phyloP scores from a whole-genome alignment of 2,113 vertebrate genomes.

The Petromus typicus region DNA sequence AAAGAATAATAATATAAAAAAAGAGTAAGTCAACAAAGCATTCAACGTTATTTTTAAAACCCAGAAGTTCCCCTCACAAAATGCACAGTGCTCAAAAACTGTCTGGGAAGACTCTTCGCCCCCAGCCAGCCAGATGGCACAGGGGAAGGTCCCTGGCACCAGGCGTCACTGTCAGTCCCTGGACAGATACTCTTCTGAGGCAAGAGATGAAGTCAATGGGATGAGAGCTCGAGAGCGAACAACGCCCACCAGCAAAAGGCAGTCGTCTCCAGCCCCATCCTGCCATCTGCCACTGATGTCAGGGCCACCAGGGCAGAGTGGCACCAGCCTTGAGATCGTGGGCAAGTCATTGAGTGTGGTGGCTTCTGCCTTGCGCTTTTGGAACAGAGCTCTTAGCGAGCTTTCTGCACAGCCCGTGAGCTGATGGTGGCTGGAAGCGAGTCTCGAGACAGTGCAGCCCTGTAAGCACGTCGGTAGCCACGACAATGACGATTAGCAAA shows the following conservation, averaged over 20 bases:
- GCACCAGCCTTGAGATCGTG: slow-evolving; percentile 41
- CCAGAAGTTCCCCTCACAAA: slow-evolving; percentile 21
- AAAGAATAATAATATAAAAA: slow-evolving; percentile 11
- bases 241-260: slow-evolving; percentile 83
- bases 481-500: not conserved
- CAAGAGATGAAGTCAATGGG: slow-evolving; percentile 77
- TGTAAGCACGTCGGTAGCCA: not conserved
- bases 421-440: not conserved
- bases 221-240: slow-evolving; percentile 79
- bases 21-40: slow-evolving; percentile 15
- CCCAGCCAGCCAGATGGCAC: slow-evolving; percentile 79
- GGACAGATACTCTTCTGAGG: slow-evolving; percentile 74
- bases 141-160: slow-evolving; percentile 77
- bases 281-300: slow-evolving; percentile 74
- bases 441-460: not conserved
- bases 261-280: slow-evolving; percentile 80
- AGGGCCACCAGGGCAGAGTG: not conserved
- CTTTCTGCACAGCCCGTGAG: not conserved
- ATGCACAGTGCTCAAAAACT: slow-evolving; percentile 69
- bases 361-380: slow-evolving; percentile 4
- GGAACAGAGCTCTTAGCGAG: not conserved
- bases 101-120: slow-evolving; percentile 72
- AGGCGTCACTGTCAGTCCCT: slow-evolving; percentile 77
- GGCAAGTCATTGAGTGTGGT: not conserved
- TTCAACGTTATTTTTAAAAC: slow-evolving; percentile 44